Base-by-base conservation (phyloP, 1,140 invertebrate genomes). In the Platyura marginata region DNA sequence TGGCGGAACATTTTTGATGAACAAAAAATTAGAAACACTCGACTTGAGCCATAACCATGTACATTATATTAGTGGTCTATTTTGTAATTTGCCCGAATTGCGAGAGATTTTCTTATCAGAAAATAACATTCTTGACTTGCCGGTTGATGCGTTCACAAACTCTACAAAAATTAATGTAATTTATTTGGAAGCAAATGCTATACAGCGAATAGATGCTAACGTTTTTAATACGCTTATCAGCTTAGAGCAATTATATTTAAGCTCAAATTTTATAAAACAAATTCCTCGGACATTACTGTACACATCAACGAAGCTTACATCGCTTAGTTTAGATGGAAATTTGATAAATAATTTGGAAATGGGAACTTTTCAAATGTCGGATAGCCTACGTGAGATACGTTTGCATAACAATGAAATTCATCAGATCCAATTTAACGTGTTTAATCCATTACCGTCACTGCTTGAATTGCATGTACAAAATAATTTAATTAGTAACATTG, bases 241-340 rank as follows among this genome's bases (percentile, higher is more conserved):
- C 54, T 64, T 93, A 40, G 75, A 77, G 32, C 82, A 91, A 64
- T 62, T 92, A 4, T 81, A 90, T 56, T 67, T 93, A 46, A 81
- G 83, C 54, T 80, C 80, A 47, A 93, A 93, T 60, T 89, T 84
- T 56, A 77, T 92, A 47, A 73, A 75, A 25, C 70, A 70, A 33
- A 68, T 92, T 44, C 81, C 84, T 5, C 64, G 67, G 18, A 73
- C 76, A 46, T 67, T 89, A 49, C 81, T 92, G 52, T 66, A 74
- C 42, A 68, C 72, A 46, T 86, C 81, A 54, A 65, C 67, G 35
- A 79, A 78, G 51, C 66, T 92, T 11, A 77, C 79, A 5, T 83
- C 83, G 3, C 64, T 97, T 29, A 93, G 85, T 47, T 62, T 96
- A 49, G 89, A 94, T 65, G 81, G 86, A 49, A 97, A 96, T 66